phyloP scores from a whole-genome alignment of 2,113 vertebrate species.

The Chaetorhynchus papuensis region DNA sequence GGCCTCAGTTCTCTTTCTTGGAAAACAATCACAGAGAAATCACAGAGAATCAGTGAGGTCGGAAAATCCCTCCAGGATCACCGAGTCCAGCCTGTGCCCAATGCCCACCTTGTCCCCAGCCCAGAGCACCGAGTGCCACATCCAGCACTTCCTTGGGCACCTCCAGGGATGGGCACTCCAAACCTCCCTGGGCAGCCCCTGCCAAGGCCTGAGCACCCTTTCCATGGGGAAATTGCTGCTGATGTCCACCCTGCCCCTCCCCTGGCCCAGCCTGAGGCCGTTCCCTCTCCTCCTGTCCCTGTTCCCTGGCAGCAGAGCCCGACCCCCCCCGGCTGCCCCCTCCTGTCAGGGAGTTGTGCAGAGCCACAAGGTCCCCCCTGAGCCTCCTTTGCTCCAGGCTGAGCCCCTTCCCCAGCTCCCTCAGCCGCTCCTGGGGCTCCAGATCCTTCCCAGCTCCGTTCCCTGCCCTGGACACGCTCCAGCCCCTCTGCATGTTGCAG shows the following conservation, averaged over 20 bases:
- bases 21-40: not conserved
- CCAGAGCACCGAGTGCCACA: not conserved
- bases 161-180: not conserved
- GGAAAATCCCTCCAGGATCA: not conserved
- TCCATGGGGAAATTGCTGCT: not conserved
- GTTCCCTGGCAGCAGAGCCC: not conserved
- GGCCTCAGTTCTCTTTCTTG: not conserved
- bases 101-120: not conserved
- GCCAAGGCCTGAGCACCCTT: not conserved
- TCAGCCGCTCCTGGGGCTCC: not conserved
- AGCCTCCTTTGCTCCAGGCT: not conserved
- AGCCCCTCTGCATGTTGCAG: not conserved
- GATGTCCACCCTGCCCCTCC: not conserved
- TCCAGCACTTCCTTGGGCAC: not conserved
- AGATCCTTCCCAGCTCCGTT: not conserved
- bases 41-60: fast-evolving
- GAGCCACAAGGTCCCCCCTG: not conserved
- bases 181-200: not conserved
- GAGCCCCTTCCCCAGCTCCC: not conserved
- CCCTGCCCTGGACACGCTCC: not conserved
- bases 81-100: fast-evolving
- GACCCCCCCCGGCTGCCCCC: not conserved
- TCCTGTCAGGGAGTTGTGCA: not conserved
- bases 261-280: not conserved
- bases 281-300: not conserved